Percentiles rank a stretch among this genome's conserved stretches.
phyloP scores from a whole-genome alignment of 2,797 vertebrate species.

The Channa striata region DNA sequence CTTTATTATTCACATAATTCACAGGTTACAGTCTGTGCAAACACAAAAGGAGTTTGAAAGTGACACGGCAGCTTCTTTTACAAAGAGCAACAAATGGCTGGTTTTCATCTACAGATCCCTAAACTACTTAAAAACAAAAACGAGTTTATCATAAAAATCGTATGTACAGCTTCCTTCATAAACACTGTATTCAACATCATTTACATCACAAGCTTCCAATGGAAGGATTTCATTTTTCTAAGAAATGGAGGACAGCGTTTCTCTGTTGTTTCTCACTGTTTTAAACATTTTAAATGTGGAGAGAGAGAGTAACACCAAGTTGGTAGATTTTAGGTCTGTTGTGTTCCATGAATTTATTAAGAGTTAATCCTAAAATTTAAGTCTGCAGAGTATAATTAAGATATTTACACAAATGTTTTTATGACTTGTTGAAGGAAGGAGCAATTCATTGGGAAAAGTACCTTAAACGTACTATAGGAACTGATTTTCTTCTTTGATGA shows the following conservation, averaged over 20 bases:
- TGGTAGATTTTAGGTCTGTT: no score
- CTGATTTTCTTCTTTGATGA: not conserved
- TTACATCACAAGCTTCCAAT: conserved; percentile 20
- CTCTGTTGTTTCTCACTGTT: no score
- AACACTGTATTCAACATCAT: not conserved
- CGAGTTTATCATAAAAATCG: conserved; percentile 71
- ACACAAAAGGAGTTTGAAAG: conserved; percentile 33
- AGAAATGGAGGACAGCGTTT: not conserved
- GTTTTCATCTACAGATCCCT: not conserved
- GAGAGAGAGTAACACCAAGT: no score
- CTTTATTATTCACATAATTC: conserved; percentile 28
- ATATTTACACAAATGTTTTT: no score
- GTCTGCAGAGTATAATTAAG: no score
- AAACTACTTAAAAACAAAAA: conserved; percentile 11
- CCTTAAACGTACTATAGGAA: no score
- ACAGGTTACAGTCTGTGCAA: conserved; percentile 51
- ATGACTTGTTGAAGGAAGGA: no score
- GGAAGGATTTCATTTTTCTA: conserved; percentile 5
- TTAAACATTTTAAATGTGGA: no score
- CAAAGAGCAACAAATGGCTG: conserved; percentile 3
- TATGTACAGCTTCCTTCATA: conserved; percentile 71
- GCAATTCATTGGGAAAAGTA: no score
- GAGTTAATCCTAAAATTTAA: no score
- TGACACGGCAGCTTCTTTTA: conserved; percentile 34
- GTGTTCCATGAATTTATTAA: no score